phyloP scores from a whole-genome alignment of 2,797 vertebrate genomes.

The Buphagus erythrorhynchus region DNA sequence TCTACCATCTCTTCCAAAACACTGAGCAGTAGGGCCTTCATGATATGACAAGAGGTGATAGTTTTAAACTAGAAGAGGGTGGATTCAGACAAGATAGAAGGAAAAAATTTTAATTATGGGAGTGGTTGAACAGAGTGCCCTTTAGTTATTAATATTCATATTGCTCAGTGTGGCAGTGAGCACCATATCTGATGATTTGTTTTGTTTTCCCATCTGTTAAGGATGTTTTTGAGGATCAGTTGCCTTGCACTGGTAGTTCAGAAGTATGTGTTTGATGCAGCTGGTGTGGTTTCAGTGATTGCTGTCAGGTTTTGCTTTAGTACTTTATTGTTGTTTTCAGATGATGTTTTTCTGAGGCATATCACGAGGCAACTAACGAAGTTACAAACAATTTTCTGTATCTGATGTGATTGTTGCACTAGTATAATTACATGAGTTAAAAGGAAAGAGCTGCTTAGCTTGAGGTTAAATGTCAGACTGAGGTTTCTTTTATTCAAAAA shows the following conservation, averaged over 20 bases:
- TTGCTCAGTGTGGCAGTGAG: not conserved
- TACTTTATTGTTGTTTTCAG: not conserved
- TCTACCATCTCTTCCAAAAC: not conserved
- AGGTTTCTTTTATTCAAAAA: not conserved
- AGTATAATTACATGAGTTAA: not conserved
- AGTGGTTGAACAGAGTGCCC: not conserved
- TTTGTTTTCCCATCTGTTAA: not conserved
- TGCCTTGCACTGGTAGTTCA: not conserved
- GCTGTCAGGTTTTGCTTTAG: not conserved
- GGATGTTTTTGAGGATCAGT: not conserved
- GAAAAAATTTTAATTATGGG: accelerated
- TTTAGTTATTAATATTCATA: not conserved
- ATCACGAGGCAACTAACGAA: not conserved
- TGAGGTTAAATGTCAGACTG: not conserved
- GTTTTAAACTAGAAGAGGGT: not conserved
- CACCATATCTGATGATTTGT: not conserved
- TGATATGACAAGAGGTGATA: too few relatives aligned
- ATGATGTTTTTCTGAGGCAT: not conserved
- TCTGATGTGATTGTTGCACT: not conserved
- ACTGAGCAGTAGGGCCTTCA: not conserved
- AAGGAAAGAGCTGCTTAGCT: not conserved
- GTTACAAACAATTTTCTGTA: not conserved
- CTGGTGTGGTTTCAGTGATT: not conserved
- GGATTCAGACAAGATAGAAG: not conserved
- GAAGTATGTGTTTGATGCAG: not conserved